These are phyloP conservation scores for Tiphia femorata DNA, from an alignment of 2,888 invertebrate genomes.

Conservation along the genomic window DNA sequence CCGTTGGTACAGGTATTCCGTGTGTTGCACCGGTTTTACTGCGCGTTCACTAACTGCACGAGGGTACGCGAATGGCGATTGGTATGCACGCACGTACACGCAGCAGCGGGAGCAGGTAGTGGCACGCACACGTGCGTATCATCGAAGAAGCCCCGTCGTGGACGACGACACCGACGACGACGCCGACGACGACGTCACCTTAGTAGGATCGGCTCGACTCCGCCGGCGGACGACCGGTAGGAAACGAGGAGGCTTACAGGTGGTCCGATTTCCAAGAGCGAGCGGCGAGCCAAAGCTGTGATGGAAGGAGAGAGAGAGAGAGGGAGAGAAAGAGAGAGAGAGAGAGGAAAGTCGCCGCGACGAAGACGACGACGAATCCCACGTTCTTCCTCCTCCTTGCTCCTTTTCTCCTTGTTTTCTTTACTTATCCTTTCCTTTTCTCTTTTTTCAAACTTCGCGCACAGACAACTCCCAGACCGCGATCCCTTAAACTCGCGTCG, in stretches of 20 bases:
- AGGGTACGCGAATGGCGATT: slow-evolving; percentile 14
- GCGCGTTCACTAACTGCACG: slow-evolving; percentile 31
- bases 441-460: slow-evolving; percentile 1
- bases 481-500: too few relatives aligned
- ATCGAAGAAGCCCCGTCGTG: slow-evolving; percentile 34
- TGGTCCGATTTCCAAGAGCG: neutral
- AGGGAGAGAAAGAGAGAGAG: neutral
- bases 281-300: neutral
- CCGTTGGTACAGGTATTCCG: slow-evolving; percentile 3
- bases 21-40: neutral
- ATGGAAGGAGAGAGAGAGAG: slow-evolving; percentile 3
- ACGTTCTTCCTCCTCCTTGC: too few relatives aligned
- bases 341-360: neutral
- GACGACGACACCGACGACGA: slow-evolving; percentile 9
- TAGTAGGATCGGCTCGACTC: neutral
- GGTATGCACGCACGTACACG: slow-evolving; percentile 39
- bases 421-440: too few relatives aligned
- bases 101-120: slow-evolving; percentile 23
- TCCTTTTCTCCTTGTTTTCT: too few relatives aligned
- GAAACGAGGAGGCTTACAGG: neutral
- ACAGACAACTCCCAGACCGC: too few relatives aligned
- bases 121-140: slow-evolving; percentile 48
- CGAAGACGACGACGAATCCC: neutral
- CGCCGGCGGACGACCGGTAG: neutral
- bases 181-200: neutral